Percentiles rank a stretch among this genome's conserved stretches.
These are phyloP conservation scores for Polydrusus cervinus DNA, from an alignment of 2,888 invertebrate species.

Conservation along the genomic window DNA sequence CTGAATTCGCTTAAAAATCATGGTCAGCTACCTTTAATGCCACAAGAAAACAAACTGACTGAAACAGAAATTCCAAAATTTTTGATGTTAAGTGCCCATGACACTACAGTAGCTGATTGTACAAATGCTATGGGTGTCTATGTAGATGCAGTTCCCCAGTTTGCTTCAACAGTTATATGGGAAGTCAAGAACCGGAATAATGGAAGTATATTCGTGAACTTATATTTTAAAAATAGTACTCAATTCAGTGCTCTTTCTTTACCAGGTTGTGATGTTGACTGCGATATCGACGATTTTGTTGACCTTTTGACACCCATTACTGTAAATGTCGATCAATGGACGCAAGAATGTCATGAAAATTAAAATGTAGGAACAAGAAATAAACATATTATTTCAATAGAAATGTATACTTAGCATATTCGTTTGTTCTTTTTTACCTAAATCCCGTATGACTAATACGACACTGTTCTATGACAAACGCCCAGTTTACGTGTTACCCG, in stretches of 20 bases:
- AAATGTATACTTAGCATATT: no score
- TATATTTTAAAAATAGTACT: slow-evolving; percentile 80
- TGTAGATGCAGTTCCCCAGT: slow-evolving; percentile 80
- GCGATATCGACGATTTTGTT: slow-evolving; percentile 76
- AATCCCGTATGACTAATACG: slow-evolving; percentile 4
- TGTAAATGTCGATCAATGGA: slow-evolving; percentile 72
- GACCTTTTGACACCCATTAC: slow-evolving; percentile 73
- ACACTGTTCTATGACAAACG: slow-evolving; percentile 11
- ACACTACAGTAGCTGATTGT: slow-evolving; percentile 84
- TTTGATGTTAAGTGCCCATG: slow-evolving; percentile 86
- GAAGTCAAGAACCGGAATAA: slow-evolving; percentile 75
- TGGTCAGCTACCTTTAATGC: background rate
- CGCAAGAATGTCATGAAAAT: slow-evolving; percentile 61
- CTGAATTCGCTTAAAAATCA: slow-evolving; percentile 70
- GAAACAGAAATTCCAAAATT: slow-evolving; percentile 72
- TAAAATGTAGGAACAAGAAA: background rate
- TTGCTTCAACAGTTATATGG: slow-evolving; percentile 80
- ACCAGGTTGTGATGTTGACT: slow-evolving; percentile 78
- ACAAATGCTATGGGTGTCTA: slow-evolving; percentile 83
- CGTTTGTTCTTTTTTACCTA: background rate
- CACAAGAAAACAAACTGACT: background rate
- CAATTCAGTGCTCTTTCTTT: slow-evolving; percentile 71
- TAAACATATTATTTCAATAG: no score
- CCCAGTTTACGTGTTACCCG: slow-evolving; percentile 47
- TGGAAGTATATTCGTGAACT: slow-evolving; percentile 60